Base-by-base conservation (phyloP, 92 coral and sea anemone genomes). In the Parazoanthus atlanticus region DNA sequence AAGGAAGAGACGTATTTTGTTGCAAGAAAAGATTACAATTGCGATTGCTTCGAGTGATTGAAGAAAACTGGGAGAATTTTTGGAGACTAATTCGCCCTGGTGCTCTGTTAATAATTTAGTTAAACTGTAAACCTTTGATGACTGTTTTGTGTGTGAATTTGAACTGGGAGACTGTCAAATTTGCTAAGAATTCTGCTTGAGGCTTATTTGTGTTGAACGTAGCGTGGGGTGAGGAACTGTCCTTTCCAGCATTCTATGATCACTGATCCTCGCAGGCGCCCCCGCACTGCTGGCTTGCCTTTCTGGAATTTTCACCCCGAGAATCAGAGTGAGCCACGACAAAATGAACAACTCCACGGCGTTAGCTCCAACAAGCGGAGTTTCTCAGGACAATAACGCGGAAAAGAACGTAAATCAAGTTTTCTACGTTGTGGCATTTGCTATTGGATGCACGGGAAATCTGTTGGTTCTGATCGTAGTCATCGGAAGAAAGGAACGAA, bases 361-460 rank as follows among this genome's bases (percentile, higher is more conserved):
- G 7, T 28, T 23, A 84, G 10, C 33, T 10, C 43, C 78, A 26
- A 15, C 41, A 1, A 70, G 32, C 76, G 78, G 40, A 31, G 78
- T 69, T 31, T 26, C 87, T n/a, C 36, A 43, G 43, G 32, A 69
- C 3, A 84, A 70, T 26, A 32, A 88, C 12, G 85, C 89, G 25
- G 96, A 92, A 71, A 85, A 76, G 56, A 91, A 91, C 74, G 93
- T 95, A 58, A 93, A 93, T 54, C 96, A 94, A 56, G 95, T 92
- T 8, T 93, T 97, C 80, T 97, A 94, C 79, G 89, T 93, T 15
- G 94, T 91, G 52, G 93, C 88, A 6, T 97, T 97, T 84, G 88
- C 94, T 8, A 78, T 97, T 19, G 98, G 99, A 29, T 88, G 95
- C 29, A 84, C 93, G 21, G 99, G 98, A 32, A 97, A 97, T 85